phyloP scores from a whole-genome alignment of 1,140 invertebrate genomes.

The Monochamus saltuarius region DNA sequence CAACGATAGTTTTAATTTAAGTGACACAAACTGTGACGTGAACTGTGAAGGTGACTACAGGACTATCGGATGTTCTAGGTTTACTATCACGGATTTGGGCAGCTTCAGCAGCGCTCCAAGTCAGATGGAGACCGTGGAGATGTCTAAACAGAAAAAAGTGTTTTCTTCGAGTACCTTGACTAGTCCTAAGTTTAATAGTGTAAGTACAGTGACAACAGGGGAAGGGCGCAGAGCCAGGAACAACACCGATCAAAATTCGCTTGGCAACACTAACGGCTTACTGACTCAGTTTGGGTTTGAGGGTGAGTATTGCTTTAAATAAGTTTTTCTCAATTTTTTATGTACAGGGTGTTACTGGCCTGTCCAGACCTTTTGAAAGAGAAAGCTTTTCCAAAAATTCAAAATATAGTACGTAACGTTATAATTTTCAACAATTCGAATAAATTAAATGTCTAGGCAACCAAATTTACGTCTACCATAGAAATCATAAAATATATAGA shows the following conservation, averaged over 20 bases:
- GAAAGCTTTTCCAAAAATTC: too few relatives aligned
- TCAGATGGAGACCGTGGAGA: neutral
- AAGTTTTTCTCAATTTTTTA: too few relatives aligned
- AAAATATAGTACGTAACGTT: too few relatives aligned
- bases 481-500: too few relatives aligned
- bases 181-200: conserved; percentile 49
- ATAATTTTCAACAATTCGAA: too few relatives aligned
- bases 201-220: conserved; percentile 27
- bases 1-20: conserved; percentile 8
- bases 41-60: conserved; percentile 31
- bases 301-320: conserved; percentile 22
- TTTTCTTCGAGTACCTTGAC: conserved; percentile 42
- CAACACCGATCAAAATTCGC: conserved; percentile 13
- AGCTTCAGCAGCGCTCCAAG: conserved; percentile 17
- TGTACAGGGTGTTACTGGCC: too few relatives aligned
- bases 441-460: too few relatives aligned
- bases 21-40: conserved; percentile 14
- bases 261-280: conserved; percentile 41
- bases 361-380: too few relatives aligned
- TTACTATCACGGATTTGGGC: conserved; percentile 43
- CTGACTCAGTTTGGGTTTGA: conserved; percentile 41
- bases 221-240: conserved; percentile 13
- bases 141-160: conserved; percentile 9
- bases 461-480: too few relatives aligned
- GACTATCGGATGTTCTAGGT: conserved; percentile 47